These are phyloP conservation scores for Blastomussa wellsi DNA, from an alignment of 92 coral and sea anemone genomes.

Conservation along the genomic window DNA sequence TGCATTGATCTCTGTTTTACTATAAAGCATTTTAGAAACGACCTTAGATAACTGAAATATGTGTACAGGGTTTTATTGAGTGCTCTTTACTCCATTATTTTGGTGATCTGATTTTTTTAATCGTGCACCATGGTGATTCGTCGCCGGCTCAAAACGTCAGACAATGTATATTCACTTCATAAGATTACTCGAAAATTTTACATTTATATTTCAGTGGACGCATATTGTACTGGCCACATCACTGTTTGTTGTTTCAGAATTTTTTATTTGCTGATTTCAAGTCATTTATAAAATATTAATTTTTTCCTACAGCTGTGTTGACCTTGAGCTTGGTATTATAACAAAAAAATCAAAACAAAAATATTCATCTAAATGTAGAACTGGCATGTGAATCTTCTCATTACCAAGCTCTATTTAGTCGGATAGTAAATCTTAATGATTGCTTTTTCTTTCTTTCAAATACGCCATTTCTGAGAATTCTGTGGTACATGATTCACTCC, in stretches of 20 bases:
- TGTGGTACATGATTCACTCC: neutral
- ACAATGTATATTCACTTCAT: neutral
- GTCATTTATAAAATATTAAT: slow-evolving; percentile 4
- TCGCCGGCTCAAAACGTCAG: neutral
- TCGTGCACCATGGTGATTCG: slow-evolving; percentile 7
- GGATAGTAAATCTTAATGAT: neutral
- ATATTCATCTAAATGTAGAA: neutral
- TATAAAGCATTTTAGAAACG: neutral
- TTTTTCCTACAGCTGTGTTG: slow-evolving; percentile 25
- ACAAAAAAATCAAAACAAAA: neutral
- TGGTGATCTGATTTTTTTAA: neutral
- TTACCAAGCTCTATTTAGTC: neutral
- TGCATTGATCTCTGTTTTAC: neutral
- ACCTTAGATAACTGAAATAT: neutral
- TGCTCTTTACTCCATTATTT: neutral
- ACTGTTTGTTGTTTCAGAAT: neutral
- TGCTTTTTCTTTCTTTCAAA: too few species aligned
- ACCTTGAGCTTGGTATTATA: neutral
- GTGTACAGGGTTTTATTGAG: neutral
- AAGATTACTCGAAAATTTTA: neutral
- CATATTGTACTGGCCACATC: neutral
- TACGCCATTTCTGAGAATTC: neutral
- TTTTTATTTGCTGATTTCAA: slow-evolving; percentile 6
- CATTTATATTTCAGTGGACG: neutral
- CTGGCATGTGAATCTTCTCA: neutral